Percentiles rank a stretch among this genome's conserved stretches.
Conservation (phyloP, 2,888 invertebrate species). For the Antheraea assamensis region DNA sequence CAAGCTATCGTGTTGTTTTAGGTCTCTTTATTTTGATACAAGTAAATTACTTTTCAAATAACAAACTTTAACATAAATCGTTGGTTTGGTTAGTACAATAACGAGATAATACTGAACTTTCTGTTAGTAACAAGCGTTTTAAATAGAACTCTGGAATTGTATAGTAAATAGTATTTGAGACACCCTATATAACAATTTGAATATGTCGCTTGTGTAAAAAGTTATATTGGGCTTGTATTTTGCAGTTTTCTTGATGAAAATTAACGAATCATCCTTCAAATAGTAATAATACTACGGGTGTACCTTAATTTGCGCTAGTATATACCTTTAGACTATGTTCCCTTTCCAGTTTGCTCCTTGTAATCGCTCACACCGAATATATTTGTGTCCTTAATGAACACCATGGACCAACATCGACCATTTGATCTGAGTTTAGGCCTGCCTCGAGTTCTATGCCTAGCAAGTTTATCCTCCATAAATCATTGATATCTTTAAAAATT, state of each 20-base stretch:
- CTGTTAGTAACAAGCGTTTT: neutral
- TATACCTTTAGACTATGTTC: no score
- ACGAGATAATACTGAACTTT: neutral
- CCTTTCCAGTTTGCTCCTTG: no score
- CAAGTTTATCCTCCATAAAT: no score
- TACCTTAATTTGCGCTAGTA: no score
- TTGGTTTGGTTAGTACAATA: neutral
- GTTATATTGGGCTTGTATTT: neutral
- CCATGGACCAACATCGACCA: no score
- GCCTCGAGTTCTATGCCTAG: no score
- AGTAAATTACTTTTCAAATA: constrained; percentile 2
- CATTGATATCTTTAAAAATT: no score
- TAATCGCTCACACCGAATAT: no score
- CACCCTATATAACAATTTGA: neutral
- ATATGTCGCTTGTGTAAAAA: neutral
- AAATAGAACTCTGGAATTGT: neutral
- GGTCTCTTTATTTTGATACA: constrained; percentile 7
- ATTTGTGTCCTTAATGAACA: no score
- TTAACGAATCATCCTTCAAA: neutral
- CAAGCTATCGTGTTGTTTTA: constrained; percentile 8
- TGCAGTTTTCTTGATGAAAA: neutral
- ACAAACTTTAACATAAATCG: neutral
- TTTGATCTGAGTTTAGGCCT: no score
- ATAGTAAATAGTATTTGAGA: neutral
- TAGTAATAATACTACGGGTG: no score